Evolutionary conservation across 2,888 invertebrate species (phyloP).

Genomic region (Osedax frankpressi): DNA sequence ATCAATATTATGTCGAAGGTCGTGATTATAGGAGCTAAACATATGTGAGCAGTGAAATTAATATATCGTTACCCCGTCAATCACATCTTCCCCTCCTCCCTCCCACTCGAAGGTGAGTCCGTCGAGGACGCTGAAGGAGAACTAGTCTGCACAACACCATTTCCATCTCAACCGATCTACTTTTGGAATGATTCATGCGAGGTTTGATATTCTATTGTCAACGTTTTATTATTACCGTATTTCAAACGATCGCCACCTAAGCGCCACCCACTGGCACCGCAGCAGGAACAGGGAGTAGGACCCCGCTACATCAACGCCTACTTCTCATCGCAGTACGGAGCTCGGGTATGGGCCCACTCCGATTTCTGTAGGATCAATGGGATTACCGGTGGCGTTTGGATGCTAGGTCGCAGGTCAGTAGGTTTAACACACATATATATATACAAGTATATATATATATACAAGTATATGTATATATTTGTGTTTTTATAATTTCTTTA

Average conservation of each 20-base stretch:
- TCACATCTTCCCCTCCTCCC: not conserved
- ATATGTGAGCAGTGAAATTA: too few relatives aligned
- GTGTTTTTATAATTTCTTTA: not conserved
- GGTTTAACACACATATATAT: not conserved
- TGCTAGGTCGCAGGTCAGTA: slow-evolving; percentile 52
- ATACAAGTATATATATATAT: not conserved
- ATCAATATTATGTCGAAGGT: too few relatives aligned
- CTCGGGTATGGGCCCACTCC: slow-evolving; percentile 51
- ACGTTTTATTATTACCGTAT: too few relatives aligned
- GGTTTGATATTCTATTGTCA: too few relatives aligned
- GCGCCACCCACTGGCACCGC: too few relatives aligned
- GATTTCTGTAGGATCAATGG: slow-evolving; percentile 50
- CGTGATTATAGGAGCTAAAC: too few relatives aligned
- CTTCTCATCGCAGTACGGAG: slow-evolving; percentile 7
- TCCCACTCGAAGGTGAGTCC: slow-evolving; percentile 37
- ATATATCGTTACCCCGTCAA: not conserved
- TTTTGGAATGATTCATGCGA: slow-evolving; percentile 50
- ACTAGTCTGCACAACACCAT: slow-evolving; percentile 51
- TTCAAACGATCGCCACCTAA: too few relatives aligned
- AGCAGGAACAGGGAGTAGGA: slow-evolving; percentile 28
- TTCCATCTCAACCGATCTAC: slow-evolving; percentile 52
- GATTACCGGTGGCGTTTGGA: slow-evolving; percentile 51
- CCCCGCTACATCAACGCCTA: slow-evolving; percentile 49
- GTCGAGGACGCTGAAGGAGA: slow-evolving; percentile 50
- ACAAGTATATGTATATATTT: slow-evolving; percentile 3